phyloP scores from a whole-genome alignment of 1,140 invertebrate genomes.

The Tribolium madens region DNA sequence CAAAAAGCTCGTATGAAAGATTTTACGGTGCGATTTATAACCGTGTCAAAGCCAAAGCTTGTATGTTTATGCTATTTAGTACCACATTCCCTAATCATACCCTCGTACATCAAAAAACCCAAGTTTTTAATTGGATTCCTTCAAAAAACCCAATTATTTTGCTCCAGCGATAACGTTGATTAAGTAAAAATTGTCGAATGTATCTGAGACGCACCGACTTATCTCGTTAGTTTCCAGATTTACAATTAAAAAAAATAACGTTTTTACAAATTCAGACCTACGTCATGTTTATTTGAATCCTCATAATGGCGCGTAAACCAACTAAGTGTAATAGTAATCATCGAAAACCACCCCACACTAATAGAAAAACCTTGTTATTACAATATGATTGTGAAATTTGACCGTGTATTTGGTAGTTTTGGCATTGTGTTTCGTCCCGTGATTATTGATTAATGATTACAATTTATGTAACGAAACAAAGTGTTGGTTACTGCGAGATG shows the following conservation, averaged over 20 bases:
- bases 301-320: too few relatives aligned
- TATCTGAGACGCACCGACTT: background rate
- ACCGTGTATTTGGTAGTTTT: too few relatives aligned
- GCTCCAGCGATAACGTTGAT: slow-evolving; percentile 13
- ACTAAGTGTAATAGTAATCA: background rate
- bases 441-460: too few relatives aligned
- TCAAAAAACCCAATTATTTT: slow-evolving; percentile 1
- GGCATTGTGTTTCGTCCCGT: too few relatives aligned
- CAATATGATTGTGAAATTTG: background rate
- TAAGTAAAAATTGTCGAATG: background rate
- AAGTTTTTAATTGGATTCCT: background rate
- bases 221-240: background rate
- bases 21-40: slow-evolving; percentile 8
- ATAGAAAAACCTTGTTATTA: background rate
- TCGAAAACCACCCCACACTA: background rate
- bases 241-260: slow-evolving; percentile 8
- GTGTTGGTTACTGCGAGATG: too few relatives aligned
- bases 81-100: background rate
- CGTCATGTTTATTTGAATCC: background rate
- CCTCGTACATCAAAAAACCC: background rate
- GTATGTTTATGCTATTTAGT: background rate
- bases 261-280: background rate
- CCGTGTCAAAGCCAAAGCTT: slow-evolving; percentile 16
- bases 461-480: too few relatives aligned
- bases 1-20: background rate